Evolutionary conservation across 2,797 vertebrate genomes (phyloP), one percentile per base, ranked within the genome.

Genomic region (Schizopygopsis malacanthus): DNA sequence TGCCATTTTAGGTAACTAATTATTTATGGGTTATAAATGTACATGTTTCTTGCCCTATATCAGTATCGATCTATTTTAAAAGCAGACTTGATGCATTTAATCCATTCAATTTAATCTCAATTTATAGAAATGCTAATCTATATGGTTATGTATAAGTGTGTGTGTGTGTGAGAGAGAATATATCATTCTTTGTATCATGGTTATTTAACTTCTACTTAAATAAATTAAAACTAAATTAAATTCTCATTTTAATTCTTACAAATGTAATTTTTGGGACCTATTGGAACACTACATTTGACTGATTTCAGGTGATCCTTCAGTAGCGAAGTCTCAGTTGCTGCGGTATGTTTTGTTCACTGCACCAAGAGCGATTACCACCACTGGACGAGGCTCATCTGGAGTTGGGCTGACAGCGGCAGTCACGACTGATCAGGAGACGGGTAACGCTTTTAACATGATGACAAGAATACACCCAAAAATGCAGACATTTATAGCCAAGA

Each of bases 321-420:
- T 92, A 43, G 92, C 91, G 0, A 93, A 93, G 88, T 94, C 94
- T 82, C 94, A 94, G 90, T 87, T 94, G 61, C 90, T 94, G 56
- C 89, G 94, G 0, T 93, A 90, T 59, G 91, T 93, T 79, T 79
- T 93, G 79, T 56, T 78, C 89, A 95, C 93, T 4, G 90, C 92
- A 88, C 93, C 94, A 11, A 91, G 90, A 85, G 90, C 90, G 5
- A 85, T 92, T 91, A 91, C 92, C 50, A 94, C 94, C 50, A 93
- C 89, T 81, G 93, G 93, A 78, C 90, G 94, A 88, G 94, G 93
- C n/a, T 92, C 91, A 6, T 90, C 94, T 81, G 93, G 92, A 67
- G 95, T 92, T 67, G 95, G 92, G 69, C 85, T 94, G 89, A 93
- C 92, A 25, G 93, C 95, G 70, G 95, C 94, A 13, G 92, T 93